Evolutionary conservation across 2,113 vertebrate genomes (phyloP).

Genomic region (Tachuris rubrigastra): DNA sequence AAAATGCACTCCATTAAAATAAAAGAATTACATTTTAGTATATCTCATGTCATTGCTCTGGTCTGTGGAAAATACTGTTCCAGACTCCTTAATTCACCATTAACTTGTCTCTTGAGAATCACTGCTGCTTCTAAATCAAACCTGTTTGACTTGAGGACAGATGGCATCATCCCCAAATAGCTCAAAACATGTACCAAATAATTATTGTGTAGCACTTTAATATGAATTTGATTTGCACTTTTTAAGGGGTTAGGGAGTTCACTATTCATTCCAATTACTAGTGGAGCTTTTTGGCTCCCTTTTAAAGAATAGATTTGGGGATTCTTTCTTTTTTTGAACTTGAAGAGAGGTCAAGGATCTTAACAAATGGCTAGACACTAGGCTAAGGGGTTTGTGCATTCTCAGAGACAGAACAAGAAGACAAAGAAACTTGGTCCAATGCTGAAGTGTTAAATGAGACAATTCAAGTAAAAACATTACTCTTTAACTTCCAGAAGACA

Average conservation of each 20-base stretch:
- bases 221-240: background rate
- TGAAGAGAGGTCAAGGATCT: background rate
- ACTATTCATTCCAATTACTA: background rate
- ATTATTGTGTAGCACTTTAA: background rate
- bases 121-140: conserved; percentile 9
- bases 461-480: background rate
- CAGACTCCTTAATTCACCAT: background rate
- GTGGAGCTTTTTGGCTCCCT: background rate
- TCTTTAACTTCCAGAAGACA: background rate
- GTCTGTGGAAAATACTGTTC: background rate
- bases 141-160: background rate
- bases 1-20: conserved; percentile 33
- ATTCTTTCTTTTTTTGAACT: background rate
- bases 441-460: background rate
- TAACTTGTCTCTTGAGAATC: background rate
- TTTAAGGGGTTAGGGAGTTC: background rate
- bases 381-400: background rate
- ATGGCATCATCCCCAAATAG: background rate
- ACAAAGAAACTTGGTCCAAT: background rate
- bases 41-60: background rate
- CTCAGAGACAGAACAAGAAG: background rate
- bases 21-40: background rate
- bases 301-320: background rate
- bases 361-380: background rate
- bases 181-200: background rate